phyloP scores from a whole-genome alignment of 2,888 invertebrate species.

The Volucella zonaria region DNA sequence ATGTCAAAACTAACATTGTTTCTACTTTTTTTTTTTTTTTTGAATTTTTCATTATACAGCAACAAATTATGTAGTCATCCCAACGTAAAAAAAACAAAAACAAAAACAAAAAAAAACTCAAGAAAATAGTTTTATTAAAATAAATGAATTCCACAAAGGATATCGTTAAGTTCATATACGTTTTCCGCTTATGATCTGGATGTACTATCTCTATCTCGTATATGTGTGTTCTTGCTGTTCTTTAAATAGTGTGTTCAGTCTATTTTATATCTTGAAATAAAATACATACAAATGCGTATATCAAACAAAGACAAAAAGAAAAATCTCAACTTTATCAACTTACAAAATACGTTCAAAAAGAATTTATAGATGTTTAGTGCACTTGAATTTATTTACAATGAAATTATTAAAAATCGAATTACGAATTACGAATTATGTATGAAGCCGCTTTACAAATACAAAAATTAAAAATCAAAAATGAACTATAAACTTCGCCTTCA shows the following conservation, averaged over 20 bases:
- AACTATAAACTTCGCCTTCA: conserved; percentile 41
- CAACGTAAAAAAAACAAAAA: conserved; percentile 52
- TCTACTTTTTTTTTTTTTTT: conserved; percentile 40
- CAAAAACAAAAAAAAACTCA: conserved; percentile 9
- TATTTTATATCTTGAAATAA: conserved; percentile 53
- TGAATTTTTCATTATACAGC: conserved; percentile 61
- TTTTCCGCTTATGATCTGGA: conserved; percentile 67
- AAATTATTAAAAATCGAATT: conserved; percentile 18
- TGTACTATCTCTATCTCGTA: conserved; percentile 60
- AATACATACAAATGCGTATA: conserved; percentile 17
- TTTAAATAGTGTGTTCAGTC: conserved; percentile 67
- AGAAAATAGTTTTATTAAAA: conserved; percentile 14
- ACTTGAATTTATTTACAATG: conserved; percentile 65
- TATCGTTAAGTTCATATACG: conserved; percentile 60
- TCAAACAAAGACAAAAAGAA: conserved; percentile 31
- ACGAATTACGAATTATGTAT: conserved; percentile 29
- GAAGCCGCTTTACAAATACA: conserved; percentile 57
- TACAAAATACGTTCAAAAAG: conserved; percentile 15
- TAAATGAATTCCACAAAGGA: conserved; percentile 61
- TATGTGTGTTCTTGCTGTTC: conserved; percentile 68
- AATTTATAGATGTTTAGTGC: conserved; percentile 66
- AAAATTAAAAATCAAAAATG: conserved; percentile 24
- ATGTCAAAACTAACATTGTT: conserved; percentile 54
- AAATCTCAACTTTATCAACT: conserved; percentile 24
- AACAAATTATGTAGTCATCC: conserved; percentile 62